phyloP scores from a whole-genome alignment of 2,888 invertebrate genomes.

The Drosophila anomelani region DNA sequence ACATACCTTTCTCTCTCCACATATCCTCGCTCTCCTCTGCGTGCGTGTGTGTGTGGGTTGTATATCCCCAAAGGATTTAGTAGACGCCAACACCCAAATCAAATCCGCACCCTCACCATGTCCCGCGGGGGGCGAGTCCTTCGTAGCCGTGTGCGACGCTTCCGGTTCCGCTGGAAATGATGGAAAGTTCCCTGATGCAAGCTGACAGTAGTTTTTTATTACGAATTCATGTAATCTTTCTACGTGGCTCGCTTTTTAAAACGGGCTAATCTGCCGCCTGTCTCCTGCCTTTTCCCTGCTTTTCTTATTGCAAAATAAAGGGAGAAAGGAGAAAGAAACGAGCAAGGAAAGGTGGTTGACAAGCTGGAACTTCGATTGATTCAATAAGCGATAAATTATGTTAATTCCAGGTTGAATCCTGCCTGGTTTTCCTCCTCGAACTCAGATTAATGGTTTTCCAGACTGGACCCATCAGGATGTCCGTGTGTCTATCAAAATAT shows the following conservation, averaged over 20 bases:
- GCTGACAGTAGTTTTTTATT: constrained; percentile 80
- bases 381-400: constrained; percentile 53
- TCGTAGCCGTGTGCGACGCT: constrained; percentile 20
- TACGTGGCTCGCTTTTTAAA: constrained; percentile 54
- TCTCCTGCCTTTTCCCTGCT: neutral
- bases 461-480: neutral
- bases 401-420: constrained; percentile 39
- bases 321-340: neutral
- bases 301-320: constrained; percentile 1
- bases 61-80: constrained; percentile 70
- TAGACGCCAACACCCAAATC: constrained; percentile 71
- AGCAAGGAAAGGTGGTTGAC: constrained; percentile 24
- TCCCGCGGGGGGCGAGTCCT: neutral
- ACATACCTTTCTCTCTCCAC: constrained; percentile 16
- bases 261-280: constrained; percentile 28
- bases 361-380: constrained; percentile 45
- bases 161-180: constrained; percentile 50
- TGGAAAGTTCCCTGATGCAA: constrained; percentile 77
- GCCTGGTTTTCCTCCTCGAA: constrained; percentile 1
- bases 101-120: constrained; percentile 39
- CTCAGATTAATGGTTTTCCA: constrained; percentile 28
- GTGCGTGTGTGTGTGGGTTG: constrained; percentile 37
- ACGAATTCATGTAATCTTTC: constrained; percentile 74
- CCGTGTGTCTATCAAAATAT: neutral
- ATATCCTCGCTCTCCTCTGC: neutral